Evolutionary conservation across 2,888 invertebrate genomes (phyloP), one percentile per base, ranked within the genome.

Genomic region (Daptonema setosum): DNA sequence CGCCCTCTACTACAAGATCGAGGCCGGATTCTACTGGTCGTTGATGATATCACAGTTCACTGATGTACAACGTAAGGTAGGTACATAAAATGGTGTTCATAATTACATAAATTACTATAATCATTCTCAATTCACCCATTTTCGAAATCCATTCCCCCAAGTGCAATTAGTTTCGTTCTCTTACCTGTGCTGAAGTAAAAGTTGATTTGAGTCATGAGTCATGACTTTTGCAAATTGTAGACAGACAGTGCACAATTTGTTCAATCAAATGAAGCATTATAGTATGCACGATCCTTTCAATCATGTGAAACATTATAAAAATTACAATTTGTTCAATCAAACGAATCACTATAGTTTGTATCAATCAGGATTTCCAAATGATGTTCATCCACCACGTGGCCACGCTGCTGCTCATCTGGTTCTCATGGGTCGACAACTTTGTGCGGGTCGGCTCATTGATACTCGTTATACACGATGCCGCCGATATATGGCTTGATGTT

Each of bases 371-470:
- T 64, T 93, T 95, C 74, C 87, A 87, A 84, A 88, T 91, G 78
- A 91, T 93, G 91, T 88, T 93, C 73, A 78, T 90, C 56, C 93
- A 95, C 75, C 93, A 95, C 71, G 80, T 90, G 68, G 86, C 87
- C n/a, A 90, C 93, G 47, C 82, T 95, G 63, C 73, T 81, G 52
- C 78, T 95, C 61, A 79, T 93, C 76, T 80, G 80, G 57, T 82
- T 91, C 71, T 90, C 90, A 61, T 95, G 90, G 88, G 80, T 86
- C 14, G 84, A 84, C 72, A 91, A 90, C 74, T 78, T 91, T 62
- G 83, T 85, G 66, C 79, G 76, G 60, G 81, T 88, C 63, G 93
- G 93, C 43, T 83, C 86, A 0, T 74, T 93, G 56, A 87, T 93
- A 20, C 60, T 74, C 28, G 62, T 68, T 25, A 63, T 72, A 24